A percentile compares a stretch with the other conserved stretches of the same genome.
Evolutionary conservation across 2,888 invertebrate genomes (phyloP).

Genomic region (Pollenia labialis): DNA sequence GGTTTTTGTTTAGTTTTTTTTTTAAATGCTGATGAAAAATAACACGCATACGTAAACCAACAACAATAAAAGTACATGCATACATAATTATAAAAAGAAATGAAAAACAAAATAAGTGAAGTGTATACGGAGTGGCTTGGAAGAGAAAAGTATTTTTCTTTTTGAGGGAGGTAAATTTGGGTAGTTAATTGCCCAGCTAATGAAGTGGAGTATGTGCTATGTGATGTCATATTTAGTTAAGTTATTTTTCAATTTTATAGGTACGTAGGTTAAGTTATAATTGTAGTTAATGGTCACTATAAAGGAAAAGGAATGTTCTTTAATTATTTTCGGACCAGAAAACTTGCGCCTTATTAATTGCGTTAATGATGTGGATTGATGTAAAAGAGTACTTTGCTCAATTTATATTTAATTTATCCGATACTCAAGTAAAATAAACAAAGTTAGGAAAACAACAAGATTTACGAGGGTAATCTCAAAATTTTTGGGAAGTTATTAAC

Average conservation of each 20-base stretch:
- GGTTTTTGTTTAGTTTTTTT: conserved; percentile 28
- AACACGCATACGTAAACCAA: conserved; percentile 44
- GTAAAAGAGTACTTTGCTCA: not conserved
- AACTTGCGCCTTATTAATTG: not conserved
- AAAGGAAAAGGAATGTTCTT: not conserved
- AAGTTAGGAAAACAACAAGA: not conserved
- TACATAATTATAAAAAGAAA: not conserved
- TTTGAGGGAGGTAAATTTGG: conserved; percentile 25
- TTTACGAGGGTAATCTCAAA: not conserved
- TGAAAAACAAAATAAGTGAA: conserved; percentile 39
- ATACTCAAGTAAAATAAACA: not conserved
- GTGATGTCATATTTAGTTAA: conserved; percentile 19
- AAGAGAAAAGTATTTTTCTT: not conserved
- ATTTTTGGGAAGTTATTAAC: not conserved
- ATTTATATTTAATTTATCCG: not conserved
- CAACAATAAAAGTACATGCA: not conserved
- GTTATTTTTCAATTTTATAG: not conserved
- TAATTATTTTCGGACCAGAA: not conserved
- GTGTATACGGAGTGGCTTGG: not conserved
- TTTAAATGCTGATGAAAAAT: conserved; percentile 44
- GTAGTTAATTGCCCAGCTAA: conserved; percentile 43
- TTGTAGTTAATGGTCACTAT: not conserved
- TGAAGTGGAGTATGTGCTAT: conserved; percentile 43
- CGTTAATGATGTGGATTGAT: not conserved
- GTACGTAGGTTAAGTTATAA: not conserved